Evolutionary conservation across 2,113 vertebrate genomes (phyloP).

Genomic region (Plotosus lineatus): DNA sequence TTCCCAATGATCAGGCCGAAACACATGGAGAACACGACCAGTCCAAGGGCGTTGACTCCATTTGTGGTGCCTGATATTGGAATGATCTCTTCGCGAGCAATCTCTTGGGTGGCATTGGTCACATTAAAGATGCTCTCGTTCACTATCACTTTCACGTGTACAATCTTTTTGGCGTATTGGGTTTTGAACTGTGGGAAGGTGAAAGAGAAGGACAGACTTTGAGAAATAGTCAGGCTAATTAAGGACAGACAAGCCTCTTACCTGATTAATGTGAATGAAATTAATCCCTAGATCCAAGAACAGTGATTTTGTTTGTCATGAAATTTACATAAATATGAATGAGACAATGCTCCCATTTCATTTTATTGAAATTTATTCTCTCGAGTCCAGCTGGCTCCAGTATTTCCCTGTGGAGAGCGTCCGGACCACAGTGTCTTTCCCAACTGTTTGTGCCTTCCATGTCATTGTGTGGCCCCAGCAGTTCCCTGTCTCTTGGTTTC

Average conservation of each 20-base stretch:
- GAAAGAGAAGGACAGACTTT: conserved; percentile 36
- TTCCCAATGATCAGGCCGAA: conserved; percentile 95
- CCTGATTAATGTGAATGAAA: neutral
- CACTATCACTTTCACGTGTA: conserved; percentile 70
- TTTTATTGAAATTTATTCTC: conserved; percentile 35
- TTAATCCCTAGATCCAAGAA: neutral
- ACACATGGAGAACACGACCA: conserved; percentile 96
- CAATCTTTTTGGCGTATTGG: conserved; percentile 81
- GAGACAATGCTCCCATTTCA: conserved; percentile 41
- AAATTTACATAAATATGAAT: conserved; percentile 24
- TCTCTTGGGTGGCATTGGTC: conserved; percentile 72
- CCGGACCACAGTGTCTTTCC: conserved; percentile 48
- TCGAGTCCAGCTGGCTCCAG: conserved; percentile 48
- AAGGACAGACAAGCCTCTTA: neutral
- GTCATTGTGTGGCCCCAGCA: conserved; percentile 44
- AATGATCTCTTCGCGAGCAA: conserved; percentile 80
- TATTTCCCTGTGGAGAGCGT: conserved; percentile 34
- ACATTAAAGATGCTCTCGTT: conserved; percentile 79
- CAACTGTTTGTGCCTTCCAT: conserved; percentile 39
- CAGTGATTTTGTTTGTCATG: neutral
- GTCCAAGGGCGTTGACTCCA: conserved; percentile 90
- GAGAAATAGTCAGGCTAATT: neutral
- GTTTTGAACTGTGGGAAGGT: conserved; percentile 88
- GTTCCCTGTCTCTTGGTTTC: conserved; percentile 47
- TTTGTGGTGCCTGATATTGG: conserved; percentile 88